Evolutionary conservation across 2,797 vertebrate species (phyloP), one percentile per base, ranked within the genome.

Genomic region (Buphagus erythrorhynchus): DNA sequence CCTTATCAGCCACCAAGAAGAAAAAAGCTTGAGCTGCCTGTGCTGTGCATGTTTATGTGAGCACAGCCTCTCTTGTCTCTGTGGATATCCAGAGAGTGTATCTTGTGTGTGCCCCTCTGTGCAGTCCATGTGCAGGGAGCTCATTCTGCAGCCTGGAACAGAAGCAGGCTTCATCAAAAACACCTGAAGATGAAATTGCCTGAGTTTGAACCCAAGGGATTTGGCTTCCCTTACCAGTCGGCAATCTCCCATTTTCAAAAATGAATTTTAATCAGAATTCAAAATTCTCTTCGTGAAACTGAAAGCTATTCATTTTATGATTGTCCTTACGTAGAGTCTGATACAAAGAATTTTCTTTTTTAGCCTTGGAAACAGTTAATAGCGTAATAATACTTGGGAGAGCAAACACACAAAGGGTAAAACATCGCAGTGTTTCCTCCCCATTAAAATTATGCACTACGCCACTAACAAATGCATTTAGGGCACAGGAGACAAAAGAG

Each of bases 81-180:
- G 51, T 28, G n/a, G 42, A 31, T 25, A 45, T 9, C 15, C 59
- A 12, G 1, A 13, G 33, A 40, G 3, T 1, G 3, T 1, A 11
- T 4, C 33, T 1, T 29, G 16, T 5, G 19, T 9, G 42, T 24
- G 46, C 2, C 1, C 33, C 54, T 16, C 59, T n/a, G 9, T 22
- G 22, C 28, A 7, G 15, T 5, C 16, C 3, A 2, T 0, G 1
- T 3, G 6, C 73, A 87, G 51, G 35, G 24, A 1, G 25, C 61
- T n/a, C 7, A 0, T 24, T 59, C 78, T 72, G 63, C 31, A 93
- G 61, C 46, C 46, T 16, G 71, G 10, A 76, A 54, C 12, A 49
- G 46, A 43, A 36, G 35, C 29, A 45, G 35, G 6, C 61, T 86
- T 31, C 35, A 51, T 5, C 57, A 51, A 58, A 74, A 43, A 74